Evolutionary conservation across 2,113 vertebrate species (phyloP).

Genomic region (Setophaga kirtlandii): DNA sequence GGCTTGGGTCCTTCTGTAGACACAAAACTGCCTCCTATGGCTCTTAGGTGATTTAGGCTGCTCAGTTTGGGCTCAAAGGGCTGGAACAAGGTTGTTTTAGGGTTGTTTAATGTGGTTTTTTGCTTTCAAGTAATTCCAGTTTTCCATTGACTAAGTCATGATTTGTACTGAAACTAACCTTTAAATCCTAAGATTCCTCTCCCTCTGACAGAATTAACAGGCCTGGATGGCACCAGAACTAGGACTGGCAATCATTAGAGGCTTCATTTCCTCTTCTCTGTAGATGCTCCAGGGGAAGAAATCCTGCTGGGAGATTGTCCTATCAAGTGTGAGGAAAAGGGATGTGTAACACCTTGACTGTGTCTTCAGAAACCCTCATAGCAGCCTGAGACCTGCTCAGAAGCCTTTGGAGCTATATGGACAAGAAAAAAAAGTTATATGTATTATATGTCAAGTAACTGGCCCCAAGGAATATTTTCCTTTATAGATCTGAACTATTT

Average conservation of each 20-base stretch:
- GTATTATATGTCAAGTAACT: neutral
- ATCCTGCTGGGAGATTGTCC: neutral
- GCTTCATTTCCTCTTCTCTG: neutral
- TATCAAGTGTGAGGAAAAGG: neutral
- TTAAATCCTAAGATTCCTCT: neutral
- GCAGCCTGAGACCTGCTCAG: neutral
- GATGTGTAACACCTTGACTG: neutral
- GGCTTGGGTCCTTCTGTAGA: neutral
- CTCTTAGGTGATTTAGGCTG: neutral
- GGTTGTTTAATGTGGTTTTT: neutral
- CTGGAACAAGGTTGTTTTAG: neutral
- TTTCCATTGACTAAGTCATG: neutral
- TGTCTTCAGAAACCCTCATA: neutral
- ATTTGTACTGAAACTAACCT: neutral
- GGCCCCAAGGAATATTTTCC: neutral
- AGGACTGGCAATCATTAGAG: neutral
- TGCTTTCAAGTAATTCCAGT: neutral
- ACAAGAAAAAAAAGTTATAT: neutral
- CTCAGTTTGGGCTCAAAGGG: neutral
- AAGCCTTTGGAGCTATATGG: neutral
- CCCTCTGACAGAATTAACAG: neutral
- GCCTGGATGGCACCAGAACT: neutral
- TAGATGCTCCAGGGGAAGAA: neutral
- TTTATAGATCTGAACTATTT: neutral
- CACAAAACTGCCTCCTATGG: neutral